Base-by-base conservation (phyloP, 37 sponge, comb jelly and placozoan species). In the Petrosia ficiformis region DNA sequence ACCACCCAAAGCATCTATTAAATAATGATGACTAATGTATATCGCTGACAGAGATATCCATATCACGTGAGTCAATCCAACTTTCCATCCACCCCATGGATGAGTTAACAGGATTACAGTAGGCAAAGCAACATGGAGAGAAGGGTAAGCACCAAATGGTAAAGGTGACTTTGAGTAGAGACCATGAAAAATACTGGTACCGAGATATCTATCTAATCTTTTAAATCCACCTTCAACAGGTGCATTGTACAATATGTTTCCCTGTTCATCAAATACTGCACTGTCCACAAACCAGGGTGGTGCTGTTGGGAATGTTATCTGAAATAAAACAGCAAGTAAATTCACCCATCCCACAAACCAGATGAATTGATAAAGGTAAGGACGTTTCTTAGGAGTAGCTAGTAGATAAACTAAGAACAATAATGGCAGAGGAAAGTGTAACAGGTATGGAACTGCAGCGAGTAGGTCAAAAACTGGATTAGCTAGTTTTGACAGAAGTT, bases 291-390 rank as follows among this genome's bases (percentile, higher is more conserved):
- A 94, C 94, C 94, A 94, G 0, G 94, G 94, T 4, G 94, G 87
- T 1, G 94, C 90, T n/a, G 94, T 94, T 0, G 94, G 94, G 67
- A 86, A 94, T 37, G 67, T 28, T 28, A 80, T 42, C 57, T 94
- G 94, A 59, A 94, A 44, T 6, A 71, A 4, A 29, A 90, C 80
- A 52, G 91, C 90, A 1, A 87, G 26, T 10, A 94, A 52, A 48
- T 94, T 86, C 21, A 86, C 84, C 94, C 94, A 94, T 0, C 94
- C 94, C 14, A 72, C 81, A 80, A 87, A 90, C 94, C 94, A 94
- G 25, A 90, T 21, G 87, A 72, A 90, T 21, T 78, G 80, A 42
- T 70, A 86, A 1, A 86, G 29, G 2, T 72, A 72, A 22, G 70
- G 67, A 42, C 85, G 67, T n/a, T 70, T 58, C 32, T 44, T 35